Evolutionary conservation across 2,797 vertebrate genomes (phyloP).

Genomic region (Enteromius anoplus): DNA sequence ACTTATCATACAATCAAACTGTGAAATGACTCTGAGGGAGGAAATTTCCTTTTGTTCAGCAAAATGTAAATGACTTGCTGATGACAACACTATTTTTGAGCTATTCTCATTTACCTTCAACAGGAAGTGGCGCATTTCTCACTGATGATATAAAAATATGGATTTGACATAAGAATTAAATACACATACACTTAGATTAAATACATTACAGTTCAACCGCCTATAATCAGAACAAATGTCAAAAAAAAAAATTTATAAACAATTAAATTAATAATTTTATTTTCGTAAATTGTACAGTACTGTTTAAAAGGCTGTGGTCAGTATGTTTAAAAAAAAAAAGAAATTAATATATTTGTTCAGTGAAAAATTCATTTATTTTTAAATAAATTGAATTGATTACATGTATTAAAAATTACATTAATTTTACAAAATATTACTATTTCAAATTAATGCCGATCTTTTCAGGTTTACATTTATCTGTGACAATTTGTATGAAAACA

Average conservation of each 20-base stretch:
- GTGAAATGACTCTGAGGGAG: background rate
- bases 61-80: background rate
- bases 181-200: background rate
- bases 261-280: background rate
- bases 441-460: background rate
- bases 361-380: too few species aligned
- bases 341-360: background rate
- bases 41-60: constrained; percentile 17
- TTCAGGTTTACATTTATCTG: background rate
- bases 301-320: background rate
- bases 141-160: background rate
- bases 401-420: background rate
- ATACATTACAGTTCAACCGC: background rate
- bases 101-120: constrained; percentile 23
- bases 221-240: background rate
- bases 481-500: background rate
- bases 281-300: background rate
- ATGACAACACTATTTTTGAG: constrained; percentile 26
- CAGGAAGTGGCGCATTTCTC: constrained; percentile 15
- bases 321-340: background rate
- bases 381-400: too few species aligned
- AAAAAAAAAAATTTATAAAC: background rate
- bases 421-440: background rate
- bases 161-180: constrained; percentile 14
- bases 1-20: background rate